These are phyloP conservation scores for Drosophila pruinosa DNA, from an alignment of 1,140 invertebrate genomes.

Conservation along the genomic window DNA sequence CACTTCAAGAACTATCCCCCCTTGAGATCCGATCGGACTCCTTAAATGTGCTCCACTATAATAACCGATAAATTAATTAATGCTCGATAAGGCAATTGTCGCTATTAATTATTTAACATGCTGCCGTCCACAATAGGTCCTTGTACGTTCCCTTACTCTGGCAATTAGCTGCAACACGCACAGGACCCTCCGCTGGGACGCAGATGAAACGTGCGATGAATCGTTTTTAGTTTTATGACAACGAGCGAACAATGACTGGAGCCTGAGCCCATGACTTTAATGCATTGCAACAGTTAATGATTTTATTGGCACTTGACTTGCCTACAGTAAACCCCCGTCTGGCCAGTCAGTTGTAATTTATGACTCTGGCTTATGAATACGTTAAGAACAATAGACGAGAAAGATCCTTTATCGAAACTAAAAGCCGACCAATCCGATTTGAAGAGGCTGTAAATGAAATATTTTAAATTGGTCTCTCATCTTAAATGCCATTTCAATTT, in stretches of 20 bases:
- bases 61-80: conserved; percentile 74
- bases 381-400: conserved; percentile 42
- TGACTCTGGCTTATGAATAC: conserved; percentile 66
- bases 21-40: neutral
- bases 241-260: conserved; percentile 38
- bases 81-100: conserved; percentile 73
- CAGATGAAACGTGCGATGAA: conserved; percentile 38
- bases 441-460: conserved; percentile 30
- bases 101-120: conserved; percentile 66
- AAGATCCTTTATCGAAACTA: neutral
- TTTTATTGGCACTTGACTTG: conserved; percentile 75
- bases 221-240: conserved; percentile 64
- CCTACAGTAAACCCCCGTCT: conserved; percentile 21
- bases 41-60: conserved; percentile 15
- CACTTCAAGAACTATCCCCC: neutral
- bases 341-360: conserved; percentile 59
- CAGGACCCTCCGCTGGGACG: neutral
- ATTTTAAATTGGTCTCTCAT: conserved; percentile 47
- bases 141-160: neutral
- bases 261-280: conserved; percentile 63
- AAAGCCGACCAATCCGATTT: conserved; percentile 10
- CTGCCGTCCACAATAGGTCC: conserved; percentile 12
- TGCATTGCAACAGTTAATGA: conserved; percentile 76
- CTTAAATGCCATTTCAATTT: conserved; percentile 79
- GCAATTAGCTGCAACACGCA: conserved; percentile 56